A percentile compares a stretch with the other conserved stretches of the same genome.
Evolutionary conservation across 2,113 vertebrate species (phyloP).

Genomic region (Paraplagusia blochii): DNA sequence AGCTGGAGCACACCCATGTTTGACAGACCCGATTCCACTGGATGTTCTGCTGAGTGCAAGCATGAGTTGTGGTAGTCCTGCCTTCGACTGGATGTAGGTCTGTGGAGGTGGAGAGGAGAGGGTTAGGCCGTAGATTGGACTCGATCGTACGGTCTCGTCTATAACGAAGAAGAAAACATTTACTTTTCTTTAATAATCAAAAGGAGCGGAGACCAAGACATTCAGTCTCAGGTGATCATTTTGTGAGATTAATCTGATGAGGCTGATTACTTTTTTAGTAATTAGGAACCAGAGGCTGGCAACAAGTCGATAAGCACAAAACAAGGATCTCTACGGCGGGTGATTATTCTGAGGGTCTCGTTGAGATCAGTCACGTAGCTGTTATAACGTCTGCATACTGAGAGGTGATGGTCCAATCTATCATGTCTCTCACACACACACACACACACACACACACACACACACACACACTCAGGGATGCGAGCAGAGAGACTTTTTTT

Average conservation of each 20-base stretch:
- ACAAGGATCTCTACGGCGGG: slow-evolving; percentile 63
- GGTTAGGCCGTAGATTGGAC: slow-evolving; percentile 28
- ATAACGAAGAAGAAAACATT: no score
- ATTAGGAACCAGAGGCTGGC: slow-evolving; percentile 51
- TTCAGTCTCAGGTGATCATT: no score
- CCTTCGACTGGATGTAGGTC: slow-evolving; percentile 48
- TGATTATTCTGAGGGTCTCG: slow-evolving; percentile 64
- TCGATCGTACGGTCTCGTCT: no score
- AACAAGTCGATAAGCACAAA: slow-evolving; percentile 63
- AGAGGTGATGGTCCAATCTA: slow-evolving; percentile 66
- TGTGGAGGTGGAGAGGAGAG: slow-evolving; percentile 14
- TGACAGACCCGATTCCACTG: slow-evolving; percentile 83
- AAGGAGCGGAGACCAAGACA: no score
- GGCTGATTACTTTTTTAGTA: slow-evolving; percentile 40
- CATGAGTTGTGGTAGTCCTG: slow-evolving; percentile 83
- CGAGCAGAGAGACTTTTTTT: not conserved
- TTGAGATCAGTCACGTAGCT: slow-evolving; percentile 60
- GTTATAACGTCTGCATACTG: slow-evolving; percentile 71
- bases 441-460: slow-evolving; percentile 1
- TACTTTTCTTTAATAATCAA: no score
- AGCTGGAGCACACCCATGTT: slow-evolving; percentile 97
- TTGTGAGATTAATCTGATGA: slow-evolving; percentile 5
- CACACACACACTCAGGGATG: not conserved
- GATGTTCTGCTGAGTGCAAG: slow-evolving; percentile 60
- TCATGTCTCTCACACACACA: slow-evolving; percentile 43